phyloP scores from a whole-genome alignment of 1,140 invertebrate genomes.

The Meteorus sp. region DNA sequence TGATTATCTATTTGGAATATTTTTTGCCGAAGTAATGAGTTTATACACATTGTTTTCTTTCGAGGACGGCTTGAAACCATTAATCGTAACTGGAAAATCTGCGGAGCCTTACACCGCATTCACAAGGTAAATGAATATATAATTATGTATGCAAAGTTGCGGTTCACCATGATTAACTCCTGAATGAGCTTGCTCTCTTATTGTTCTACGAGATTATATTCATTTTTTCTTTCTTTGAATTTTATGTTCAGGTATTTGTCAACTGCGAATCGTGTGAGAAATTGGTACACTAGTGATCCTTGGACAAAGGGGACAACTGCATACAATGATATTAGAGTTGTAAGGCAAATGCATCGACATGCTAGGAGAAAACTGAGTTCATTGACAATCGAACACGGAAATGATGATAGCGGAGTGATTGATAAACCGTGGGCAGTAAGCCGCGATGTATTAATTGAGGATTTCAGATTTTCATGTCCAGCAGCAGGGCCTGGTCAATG shows the following conservation, averaged over 20 bases:
- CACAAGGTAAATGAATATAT: constrained; percentile 63
- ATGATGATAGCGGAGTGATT: constrained; percentile 33
- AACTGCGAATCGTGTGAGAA: constrained; percentile 52
- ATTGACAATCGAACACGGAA: constrained; percentile 27
- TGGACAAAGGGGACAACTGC: constrained; percentile 52
- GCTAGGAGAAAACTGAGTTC: constrained; percentile 44
- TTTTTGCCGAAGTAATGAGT: constrained; percentile 64
- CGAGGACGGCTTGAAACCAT: constrained; percentile 65
- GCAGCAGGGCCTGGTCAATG: constrained; percentile 34
- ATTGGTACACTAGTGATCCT: constrained; percentile 60
- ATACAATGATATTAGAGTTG: constrained; percentile 52
- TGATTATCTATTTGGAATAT: constrained; percentile 64
- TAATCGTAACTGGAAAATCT: constrained; percentile 68
- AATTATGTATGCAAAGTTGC: neutral
- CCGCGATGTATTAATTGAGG: constrained; percentile 21
- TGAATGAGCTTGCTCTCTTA: neutral
- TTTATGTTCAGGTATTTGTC: constrained; percentile 53
- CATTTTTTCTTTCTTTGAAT: neutral
- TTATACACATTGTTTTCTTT: constrained; percentile 66
- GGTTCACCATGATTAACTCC: neutral
- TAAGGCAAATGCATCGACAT: constrained; percentile 54
- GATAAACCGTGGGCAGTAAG: constrained; percentile 58
- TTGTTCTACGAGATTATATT: neutral
- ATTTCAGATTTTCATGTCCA: constrained; percentile 34
- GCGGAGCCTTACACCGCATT: constrained; percentile 67